phyloP scores from a whole-genome alignment of 2,113 vertebrate species.

The Lophochroa leadbeateri region DNA sequence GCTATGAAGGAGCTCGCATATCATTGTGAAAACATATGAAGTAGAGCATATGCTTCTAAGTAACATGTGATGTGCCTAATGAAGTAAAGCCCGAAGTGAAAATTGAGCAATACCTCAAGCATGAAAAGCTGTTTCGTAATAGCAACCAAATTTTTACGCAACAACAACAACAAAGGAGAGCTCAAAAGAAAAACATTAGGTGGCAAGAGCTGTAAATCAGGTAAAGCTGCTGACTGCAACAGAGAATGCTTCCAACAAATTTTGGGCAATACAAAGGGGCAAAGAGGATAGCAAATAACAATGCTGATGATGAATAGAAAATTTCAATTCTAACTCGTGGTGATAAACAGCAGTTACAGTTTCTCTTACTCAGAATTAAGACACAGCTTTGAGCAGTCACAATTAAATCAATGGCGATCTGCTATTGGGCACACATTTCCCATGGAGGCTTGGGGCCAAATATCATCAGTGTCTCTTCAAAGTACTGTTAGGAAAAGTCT shows the following conservation, averaged over 20 bases:
- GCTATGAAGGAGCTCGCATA: background rate
- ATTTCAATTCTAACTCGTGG: background rate
- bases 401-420: background rate
- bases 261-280: background rate
- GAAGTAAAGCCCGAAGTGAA: conserved; percentile 37
- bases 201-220: conserved; percentile 36
- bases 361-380: background rate
- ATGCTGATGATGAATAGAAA: background rate
- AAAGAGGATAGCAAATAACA: background rate
- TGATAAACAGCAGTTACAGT: background rate
- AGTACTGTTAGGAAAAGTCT: background rate
- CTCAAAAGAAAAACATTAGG: conserved; percentile 33
- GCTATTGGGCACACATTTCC: background rate
- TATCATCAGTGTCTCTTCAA: background rate
- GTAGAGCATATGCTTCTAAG: background rate
- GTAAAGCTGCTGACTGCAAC: conserved; percentile 54
- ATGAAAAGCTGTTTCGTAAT: conserved; percentile 37
- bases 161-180: conserved; percentile 48
- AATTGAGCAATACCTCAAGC: conserved; percentile 47
- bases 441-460: background rate
- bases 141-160: conserved; percentile 24
- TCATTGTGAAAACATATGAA: background rate
- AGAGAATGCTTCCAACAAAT: background rate
- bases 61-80: background rate
- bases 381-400: background rate